Evolutionary conservation across 2,113 vertebrate genomes (phyloP).

Genomic region (Gorsachius goisagi): DNA sequence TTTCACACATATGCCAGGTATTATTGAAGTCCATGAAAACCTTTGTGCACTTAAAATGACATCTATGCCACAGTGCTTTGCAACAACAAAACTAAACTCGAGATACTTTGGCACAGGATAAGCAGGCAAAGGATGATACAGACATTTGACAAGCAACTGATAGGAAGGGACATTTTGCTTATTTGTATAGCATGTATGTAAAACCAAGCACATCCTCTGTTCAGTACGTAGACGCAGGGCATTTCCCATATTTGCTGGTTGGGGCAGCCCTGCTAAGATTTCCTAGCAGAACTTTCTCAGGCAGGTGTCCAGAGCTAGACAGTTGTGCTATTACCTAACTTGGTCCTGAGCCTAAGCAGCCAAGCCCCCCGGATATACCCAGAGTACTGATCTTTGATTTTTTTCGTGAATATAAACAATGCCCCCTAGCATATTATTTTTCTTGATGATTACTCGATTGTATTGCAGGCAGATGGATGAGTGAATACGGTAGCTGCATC

Average conservation of each 20-base stretch:
- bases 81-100: not conserved
- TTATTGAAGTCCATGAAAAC: not conserved
- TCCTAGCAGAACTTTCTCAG: not conserved
- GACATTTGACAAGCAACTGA: not conserved
- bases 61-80: not conserved
- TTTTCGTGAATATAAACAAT: not conserved
- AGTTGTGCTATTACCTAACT: not conserved
- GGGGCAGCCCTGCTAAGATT: not conserved
- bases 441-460: not conserved
- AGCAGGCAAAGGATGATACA: not conserved
- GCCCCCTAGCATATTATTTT: rapidly evolving
- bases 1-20: not conserved
- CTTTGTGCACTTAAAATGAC: not conserved
- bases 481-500: not conserved
- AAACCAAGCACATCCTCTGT: not conserved
- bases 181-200: not conserved
- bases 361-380: not conserved
- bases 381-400: not conserved
- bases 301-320: not conserved
- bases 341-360: not conserved
- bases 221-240: not conserved
- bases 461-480: not conserved
- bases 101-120: not conserved
- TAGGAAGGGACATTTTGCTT: not conserved
- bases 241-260: not conserved